Percentiles rank a stretch among this genome's conserved stretches.
Conservation (phyloP, 2,888 invertebrate genomes). For the Drosophila sordidula region DNA sequence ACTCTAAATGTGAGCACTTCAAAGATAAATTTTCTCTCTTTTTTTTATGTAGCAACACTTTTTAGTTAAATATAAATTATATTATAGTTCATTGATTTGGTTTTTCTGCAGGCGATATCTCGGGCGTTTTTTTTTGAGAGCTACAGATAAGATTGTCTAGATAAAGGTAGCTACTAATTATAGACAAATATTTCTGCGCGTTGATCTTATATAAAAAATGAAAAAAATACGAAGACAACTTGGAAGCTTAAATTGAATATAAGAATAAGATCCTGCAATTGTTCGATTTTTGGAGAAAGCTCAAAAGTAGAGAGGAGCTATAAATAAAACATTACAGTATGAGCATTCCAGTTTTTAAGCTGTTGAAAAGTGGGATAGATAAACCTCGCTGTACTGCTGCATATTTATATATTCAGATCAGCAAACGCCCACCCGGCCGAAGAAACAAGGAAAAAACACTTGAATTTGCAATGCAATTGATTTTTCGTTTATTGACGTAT, state of each 20-base stretch:
- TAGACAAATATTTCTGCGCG: too few species aligned
- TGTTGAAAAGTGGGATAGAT: too few species aligned
- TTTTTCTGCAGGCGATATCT: not conserved
- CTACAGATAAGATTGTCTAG: not conserved
- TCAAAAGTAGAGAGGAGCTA: not conserved
- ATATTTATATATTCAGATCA: not conserved
- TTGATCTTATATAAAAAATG: too few species aligned
- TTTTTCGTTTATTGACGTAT: slow-evolving; percentile 45
- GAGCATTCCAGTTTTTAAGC: too few species aligned
- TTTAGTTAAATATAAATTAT: not conserved
- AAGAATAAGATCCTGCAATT: too few species aligned
- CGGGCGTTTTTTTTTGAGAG: not conserved
- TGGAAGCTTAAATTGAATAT: too few species aligned
- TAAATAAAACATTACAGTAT: too few species aligned
- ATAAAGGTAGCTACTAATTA: not conserved
- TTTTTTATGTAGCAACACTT: too few species aligned
- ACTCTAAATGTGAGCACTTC: not conserved
- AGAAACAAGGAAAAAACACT: not conserved
- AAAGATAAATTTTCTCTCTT: not conserved
- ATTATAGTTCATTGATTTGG: not conserved
- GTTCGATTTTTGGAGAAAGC: too few species aligned
- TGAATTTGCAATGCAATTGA: slow-evolving; percentile 23
- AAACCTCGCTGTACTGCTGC: not conserved
- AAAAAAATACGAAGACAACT: too few species aligned
- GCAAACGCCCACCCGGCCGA: not conserved